phyloP scores from a whole-genome alignment of 2,113 vertebrate genomes.

The Corydoras sp. region DNA sequence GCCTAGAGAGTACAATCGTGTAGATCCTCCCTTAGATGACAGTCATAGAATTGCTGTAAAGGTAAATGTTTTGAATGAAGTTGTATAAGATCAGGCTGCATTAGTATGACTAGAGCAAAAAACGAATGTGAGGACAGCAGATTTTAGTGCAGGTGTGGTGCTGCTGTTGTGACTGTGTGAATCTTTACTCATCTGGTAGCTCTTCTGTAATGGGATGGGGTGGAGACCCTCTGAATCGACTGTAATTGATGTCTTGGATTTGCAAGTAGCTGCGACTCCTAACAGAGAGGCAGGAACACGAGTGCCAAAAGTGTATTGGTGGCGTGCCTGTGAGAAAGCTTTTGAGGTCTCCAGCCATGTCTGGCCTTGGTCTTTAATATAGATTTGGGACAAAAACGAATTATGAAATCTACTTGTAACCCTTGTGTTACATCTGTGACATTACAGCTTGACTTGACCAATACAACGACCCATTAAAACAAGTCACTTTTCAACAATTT shows the following conservation, averaged over 20 bases:
- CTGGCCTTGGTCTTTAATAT: constrained; percentile 19
- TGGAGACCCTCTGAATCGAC: constrained; percentile 29
- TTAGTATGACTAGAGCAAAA: not conserved
- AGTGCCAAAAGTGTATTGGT: constrained; percentile 46
- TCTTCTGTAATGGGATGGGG: constrained; percentile 5
- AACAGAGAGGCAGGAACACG: constrained; percentile 48
- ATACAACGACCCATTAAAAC: too few species aligned
- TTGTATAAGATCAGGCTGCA: not conserved
- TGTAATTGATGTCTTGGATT: constrained; percentile 47
- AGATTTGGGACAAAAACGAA: constrained; percentile 29
- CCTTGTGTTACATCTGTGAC: too few species aligned
- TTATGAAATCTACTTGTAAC: not conserved
- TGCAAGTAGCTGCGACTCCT: constrained; percentile 52
- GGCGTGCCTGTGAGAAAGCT: constrained; percentile 37
- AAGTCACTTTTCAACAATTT: too few species aligned
- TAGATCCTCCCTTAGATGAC: too few species aligned
- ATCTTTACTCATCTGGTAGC: constrained; percentile 32
- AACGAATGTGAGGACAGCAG: not conserved
- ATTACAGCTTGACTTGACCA: too few species aligned
- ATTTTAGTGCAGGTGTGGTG: not conserved
- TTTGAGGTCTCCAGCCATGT: constrained; percentile 27
- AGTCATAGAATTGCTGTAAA: too few species aligned
- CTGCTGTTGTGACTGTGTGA: not conserved
- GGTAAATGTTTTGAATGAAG: too few species aligned
- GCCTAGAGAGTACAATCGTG: too few species aligned